Conservation (phyloP, 2,888 invertebrate species). For the Melanostoma scalare region DNA sequence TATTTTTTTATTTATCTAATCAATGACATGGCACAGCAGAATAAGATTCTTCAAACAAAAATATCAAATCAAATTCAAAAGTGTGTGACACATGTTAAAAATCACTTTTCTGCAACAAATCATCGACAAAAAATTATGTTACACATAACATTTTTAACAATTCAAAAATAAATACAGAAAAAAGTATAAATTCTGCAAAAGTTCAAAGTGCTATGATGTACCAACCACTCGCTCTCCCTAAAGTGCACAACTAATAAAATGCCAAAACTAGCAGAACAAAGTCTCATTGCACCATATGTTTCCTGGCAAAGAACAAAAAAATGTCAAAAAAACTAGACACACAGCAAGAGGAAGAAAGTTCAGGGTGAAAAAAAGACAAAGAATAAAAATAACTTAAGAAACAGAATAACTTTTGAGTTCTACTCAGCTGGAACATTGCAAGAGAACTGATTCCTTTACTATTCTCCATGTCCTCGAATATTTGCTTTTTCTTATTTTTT, state of each 20-base stretch:
- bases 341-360: slow-evolving; percentile 52
- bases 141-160: slow-evolving; percentile 19
- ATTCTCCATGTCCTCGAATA: slow-evolving; percentile 48
- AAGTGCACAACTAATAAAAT: slow-evolving; percentile 62
- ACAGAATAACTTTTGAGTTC: slow-evolving; percentile 68
- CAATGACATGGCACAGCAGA: not conserved
- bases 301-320: slow-evolving; percentile 28
- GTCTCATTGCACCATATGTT: slow-evolving; percentile 70
- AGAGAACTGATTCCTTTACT: slow-evolving; percentile 36
- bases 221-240: slow-evolving; percentile 16
- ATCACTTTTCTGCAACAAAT: slow-evolving; percentile 21
- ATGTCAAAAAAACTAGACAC: slow-evolving; percentile 53
- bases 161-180: slow-evolving; percentile 11
- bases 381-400: slow-evolving; percentile 53
- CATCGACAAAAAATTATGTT: slow-evolving; percentile 5
- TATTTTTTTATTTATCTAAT: not conserved
- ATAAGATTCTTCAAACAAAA: not conserved
- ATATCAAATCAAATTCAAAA: slow-evolving; percentile 32
- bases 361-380: slow-evolving; percentile 2
- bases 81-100: slow-evolving; percentile 37
- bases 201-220: slow-evolving; percentile 44
- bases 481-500: slow-evolving; percentile 9
- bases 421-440: slow-evolving; percentile 70
- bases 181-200: slow-evolving; percentile 3
- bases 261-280: slow-evolving; percentile 39